Conservation (phyloP, 2,797 vertebrate genomes). For the Falco rusticolus region DNA sequence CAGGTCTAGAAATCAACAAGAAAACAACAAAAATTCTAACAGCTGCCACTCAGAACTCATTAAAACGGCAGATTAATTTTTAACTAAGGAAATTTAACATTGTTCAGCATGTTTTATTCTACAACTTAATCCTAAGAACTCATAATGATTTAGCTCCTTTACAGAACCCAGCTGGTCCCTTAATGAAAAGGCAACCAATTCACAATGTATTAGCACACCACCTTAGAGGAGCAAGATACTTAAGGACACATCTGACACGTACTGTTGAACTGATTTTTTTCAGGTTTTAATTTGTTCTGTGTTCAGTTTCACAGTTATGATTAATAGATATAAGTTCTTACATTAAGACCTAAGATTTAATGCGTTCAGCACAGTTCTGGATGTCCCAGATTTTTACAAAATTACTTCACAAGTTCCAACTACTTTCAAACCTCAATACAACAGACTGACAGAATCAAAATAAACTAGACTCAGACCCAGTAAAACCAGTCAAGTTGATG, state of each 20-base stretch:
- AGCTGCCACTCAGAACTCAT: not conserved
- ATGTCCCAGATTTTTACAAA: not conserved
- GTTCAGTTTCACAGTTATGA: not conserved
- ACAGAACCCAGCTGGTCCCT: not conserved
- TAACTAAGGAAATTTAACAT: not conserved
- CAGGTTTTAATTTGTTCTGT: not conserved
- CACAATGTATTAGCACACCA: not conserved
- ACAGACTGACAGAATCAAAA: not conserved
- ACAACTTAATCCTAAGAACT: not conserved
- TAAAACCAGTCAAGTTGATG: not conserved
- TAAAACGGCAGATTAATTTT: not conserved
- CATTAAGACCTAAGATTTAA: not conserved
- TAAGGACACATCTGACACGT: not conserved
- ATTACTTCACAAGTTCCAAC: not conserved
- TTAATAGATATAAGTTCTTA: not conserved
- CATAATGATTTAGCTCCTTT: not conserved
- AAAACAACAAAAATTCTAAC: not conserved
- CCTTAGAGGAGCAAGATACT: not conserved
- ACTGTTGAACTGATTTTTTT: not conserved
- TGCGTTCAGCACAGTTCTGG: not conserved
- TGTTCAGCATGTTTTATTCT: not conserved
- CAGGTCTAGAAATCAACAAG: not conserved
- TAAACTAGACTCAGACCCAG: not conserved
- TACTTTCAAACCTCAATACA: not conserved
- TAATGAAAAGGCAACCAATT: not conserved